Percentiles rank a stretch among this genome's conserved stretches.
Evolutionary conservation across 2,888 invertebrate species (phyloP).

Genomic region (Synergus laeviventris): DNA sequence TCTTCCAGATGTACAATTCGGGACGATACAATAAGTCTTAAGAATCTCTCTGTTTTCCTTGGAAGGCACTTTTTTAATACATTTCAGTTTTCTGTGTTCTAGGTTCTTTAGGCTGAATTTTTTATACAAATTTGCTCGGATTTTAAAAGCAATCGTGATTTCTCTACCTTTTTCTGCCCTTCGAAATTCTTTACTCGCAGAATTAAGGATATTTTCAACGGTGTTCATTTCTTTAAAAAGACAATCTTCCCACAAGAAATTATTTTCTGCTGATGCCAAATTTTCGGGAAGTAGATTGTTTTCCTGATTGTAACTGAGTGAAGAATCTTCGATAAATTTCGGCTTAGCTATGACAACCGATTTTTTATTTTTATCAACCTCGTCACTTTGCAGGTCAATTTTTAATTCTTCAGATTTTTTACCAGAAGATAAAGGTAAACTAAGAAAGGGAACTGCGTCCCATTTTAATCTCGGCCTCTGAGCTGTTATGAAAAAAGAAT

Average conservation of each 20-base stretch:
- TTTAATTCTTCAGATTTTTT: neutral
- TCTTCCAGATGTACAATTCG: slow-evolving; percentile 14
- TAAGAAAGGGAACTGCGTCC: slow-evolving; percentile 9
- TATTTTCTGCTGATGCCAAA: neutral
- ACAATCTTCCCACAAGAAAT: neutral
- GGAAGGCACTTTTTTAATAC: neutral
- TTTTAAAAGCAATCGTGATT: slow-evolving; percentile 18
- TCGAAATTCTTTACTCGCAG: slow-evolving; percentile 17
- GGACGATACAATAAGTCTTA: neutral
- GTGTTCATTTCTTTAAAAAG: slow-evolving; percentile 21
- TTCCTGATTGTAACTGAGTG: neutral
- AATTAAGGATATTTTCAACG: neutral
- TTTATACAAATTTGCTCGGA: slow-evolving; percentile 15
- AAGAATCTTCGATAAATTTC: neutral
- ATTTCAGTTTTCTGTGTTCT: neutral
- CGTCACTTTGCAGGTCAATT: neutral
- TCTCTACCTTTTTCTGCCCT: slow-evolving; percentile 14
- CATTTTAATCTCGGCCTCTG: slow-evolving; percentile 11
- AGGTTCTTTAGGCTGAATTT: neutral
- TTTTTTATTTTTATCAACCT: neutral
- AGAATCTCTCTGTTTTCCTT: neutral
- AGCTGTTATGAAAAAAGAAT: slow-evolving; percentile 18
- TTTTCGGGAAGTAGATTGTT: neutral
- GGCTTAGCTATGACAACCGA: neutral
- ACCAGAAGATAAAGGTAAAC: slow-evolving; percentile 2